These are phyloP conservation scores for Akabosia matsudoensis DNA, from an alignment of 1,140 invertebrate species.

Conservation along the genomic window DNA sequence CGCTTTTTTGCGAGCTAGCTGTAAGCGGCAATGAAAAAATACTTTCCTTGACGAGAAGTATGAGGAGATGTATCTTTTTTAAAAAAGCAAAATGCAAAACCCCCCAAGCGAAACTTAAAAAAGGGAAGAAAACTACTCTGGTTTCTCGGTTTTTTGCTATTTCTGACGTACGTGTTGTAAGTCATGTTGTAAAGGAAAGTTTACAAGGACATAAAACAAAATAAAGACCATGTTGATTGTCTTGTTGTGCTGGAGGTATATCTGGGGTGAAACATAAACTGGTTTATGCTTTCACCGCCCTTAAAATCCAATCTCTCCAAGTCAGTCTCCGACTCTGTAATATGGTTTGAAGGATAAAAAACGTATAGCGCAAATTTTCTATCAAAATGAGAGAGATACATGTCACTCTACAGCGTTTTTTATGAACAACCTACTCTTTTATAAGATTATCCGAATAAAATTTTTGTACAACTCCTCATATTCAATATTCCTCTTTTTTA, in stretches of 20 bases:
- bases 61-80: background rate
- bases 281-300: background rate
- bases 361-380: too few species aligned
- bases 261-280: conserved; percentile 16
- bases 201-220: conserved; percentile 24
- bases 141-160: background rate
- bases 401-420: too few species aligned
- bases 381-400: too few species aligned
- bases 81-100: conserved; percentile 6
- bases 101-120: conserved; percentile 12
- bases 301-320: background rate
- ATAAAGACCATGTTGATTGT: conserved; percentile 23
- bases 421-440: too few species aligned
- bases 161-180: too few species aligned
- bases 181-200: conserved; percentile 16
- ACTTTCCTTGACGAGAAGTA: background rate
- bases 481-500: too few species aligned
- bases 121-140: background rate
- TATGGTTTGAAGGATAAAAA: too few species aligned
- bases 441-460: too few species aligned
- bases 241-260: too few species aligned
- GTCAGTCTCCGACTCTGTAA: background rate
- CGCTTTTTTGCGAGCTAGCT: background rate
- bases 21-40: conserved; percentile 9
- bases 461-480: too few species aligned